phyloP scores from a whole-genome alignment of 2,797 vertebrate genomes.

The Enteromius paludinosus region DNA sequence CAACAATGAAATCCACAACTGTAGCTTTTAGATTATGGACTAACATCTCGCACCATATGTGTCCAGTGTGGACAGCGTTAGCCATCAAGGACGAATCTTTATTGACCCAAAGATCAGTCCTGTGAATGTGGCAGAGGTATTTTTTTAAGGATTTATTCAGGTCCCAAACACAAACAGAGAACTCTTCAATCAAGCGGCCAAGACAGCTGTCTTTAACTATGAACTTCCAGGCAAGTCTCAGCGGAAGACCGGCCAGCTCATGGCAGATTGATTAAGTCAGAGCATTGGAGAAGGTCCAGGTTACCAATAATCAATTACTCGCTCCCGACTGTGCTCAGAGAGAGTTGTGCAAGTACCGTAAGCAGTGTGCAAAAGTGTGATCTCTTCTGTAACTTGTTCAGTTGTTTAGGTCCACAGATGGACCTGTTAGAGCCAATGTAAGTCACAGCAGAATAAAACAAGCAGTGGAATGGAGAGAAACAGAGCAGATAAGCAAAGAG shows the following conservation, averaged over 20 bases:
- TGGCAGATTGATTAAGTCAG: slow-evolving; percentile 69
- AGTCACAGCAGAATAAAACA: slow-evolving; percentile 29
- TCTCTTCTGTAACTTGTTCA: slow-evolving; percentile 16
- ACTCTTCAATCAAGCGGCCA: slow-evolving; percentile 62
- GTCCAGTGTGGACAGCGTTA: slow-evolving; percentile 35
- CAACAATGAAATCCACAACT: neutral
- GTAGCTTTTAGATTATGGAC: neutral
- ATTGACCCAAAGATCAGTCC: slow-evolving; percentile 5
- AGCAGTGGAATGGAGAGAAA: slow-evolving; percentile 27
- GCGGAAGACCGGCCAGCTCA: slow-evolving; percentile 65
- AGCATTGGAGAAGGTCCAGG: slow-evolving; percentile 54
- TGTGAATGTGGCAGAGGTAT: slow-evolving; percentile 45
- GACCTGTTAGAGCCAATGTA: slow-evolving; percentile 18
- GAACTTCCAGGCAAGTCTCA: slow-evolving; percentile 64
- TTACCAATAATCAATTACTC: slow-evolving; percentile 70
- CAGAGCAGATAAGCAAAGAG: slow-evolving; percentile 41
- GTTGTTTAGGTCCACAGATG: slow-evolving; percentile 16
- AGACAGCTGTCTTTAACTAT: slow-evolving; percentile 64
- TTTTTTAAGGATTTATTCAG: slow-evolving; percentile 25
- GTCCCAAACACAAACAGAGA: slow-evolving; percentile 58
- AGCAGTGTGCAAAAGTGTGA: slow-evolving; percentile 58
- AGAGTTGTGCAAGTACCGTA: slow-evolving; percentile 45
- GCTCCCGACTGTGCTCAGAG: slow-evolving; percentile 55
- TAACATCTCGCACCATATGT: neutral
- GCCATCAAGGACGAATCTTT: neutral